These are phyloP conservation scores for Ceratitis capitata DNA, from an alignment of 1,140 invertebrate species.

Conservation along the genomic window DNA sequence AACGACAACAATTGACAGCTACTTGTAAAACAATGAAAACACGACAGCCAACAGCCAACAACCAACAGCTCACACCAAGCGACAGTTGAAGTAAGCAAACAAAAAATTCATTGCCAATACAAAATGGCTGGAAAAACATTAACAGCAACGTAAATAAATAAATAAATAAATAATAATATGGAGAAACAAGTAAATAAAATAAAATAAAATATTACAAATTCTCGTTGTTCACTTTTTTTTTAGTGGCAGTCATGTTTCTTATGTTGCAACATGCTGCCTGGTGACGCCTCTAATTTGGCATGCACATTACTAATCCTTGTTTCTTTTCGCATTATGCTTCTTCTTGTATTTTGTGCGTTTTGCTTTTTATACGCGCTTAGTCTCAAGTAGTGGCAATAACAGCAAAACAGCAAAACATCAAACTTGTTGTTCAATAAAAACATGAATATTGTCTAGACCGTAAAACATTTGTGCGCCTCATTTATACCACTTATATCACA, in stretches of 20 bases:
- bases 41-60: neutral
- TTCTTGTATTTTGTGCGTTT: neutral
- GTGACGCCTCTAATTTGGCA: conserved; percentile 3
- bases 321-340: neutral
- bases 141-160: neutral
- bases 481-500: neutral
- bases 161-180: conserved; percentile 21
- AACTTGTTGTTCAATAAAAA: neutral
- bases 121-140: neutral
- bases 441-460: conserved; percentile 10
- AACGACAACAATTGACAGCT: conserved; percentile 32
- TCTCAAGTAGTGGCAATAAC: neutral
- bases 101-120: neutral
- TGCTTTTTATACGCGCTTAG: too few relatives aligned
- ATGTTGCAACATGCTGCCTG: neutral
- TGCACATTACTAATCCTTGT: neutral
- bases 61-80: neutral
- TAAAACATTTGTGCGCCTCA: neutral
- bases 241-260: neutral
- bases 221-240: conserved; percentile 8
- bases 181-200: neutral
- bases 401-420: too few relatives aligned
- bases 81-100: neutral
- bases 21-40: conserved; percentile 34
- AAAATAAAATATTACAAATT: conserved; percentile 6